Conservation (phyloP, 2,888 invertebrate species). For the Heliconius erato region DNA sequence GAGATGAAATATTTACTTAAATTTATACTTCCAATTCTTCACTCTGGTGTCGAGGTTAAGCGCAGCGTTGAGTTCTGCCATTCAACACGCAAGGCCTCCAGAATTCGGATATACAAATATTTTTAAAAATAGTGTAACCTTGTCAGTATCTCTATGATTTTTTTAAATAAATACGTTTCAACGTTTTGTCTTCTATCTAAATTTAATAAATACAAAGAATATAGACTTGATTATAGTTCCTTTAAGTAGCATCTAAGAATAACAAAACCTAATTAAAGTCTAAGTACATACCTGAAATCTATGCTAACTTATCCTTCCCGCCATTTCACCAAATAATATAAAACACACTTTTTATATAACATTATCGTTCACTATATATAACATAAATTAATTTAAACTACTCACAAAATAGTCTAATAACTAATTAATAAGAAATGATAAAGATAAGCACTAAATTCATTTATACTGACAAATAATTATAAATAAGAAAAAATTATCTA, state of each 20-base stretch:
- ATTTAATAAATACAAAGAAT: not conserved
- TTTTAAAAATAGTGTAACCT: no score
- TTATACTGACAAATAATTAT: not conserved
- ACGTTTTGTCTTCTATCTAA: not conserved
- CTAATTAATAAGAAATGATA: not conserved
- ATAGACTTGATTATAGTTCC: not conserved
- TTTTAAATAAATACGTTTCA: not conserved
- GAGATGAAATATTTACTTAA: no score
- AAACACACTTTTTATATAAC: not conserved
- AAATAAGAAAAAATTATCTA: not conserved
- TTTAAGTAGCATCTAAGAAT: not conserved
- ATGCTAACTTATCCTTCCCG: constrained; percentile 26
- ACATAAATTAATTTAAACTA: not conserved
- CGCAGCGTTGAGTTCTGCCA: no score
- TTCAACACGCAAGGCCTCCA: no score
- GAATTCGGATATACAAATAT: no score
- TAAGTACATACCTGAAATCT: constrained; percentile 19
- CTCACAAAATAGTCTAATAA: not conserved
- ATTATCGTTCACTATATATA: constrained; percentile 1
- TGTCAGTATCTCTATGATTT: not conserved
- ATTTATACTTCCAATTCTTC: no score
- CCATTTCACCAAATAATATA: constrained; percentile 9
- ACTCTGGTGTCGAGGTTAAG: no score
- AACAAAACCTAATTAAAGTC: constrained; percentile 1
- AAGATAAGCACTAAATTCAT: constrained; percentile 13